These are phyloP conservation scores for Chymomyza costata DNA, from an alignment of 1,140 invertebrate genomes.

Conservation along the genomic window DNA sequence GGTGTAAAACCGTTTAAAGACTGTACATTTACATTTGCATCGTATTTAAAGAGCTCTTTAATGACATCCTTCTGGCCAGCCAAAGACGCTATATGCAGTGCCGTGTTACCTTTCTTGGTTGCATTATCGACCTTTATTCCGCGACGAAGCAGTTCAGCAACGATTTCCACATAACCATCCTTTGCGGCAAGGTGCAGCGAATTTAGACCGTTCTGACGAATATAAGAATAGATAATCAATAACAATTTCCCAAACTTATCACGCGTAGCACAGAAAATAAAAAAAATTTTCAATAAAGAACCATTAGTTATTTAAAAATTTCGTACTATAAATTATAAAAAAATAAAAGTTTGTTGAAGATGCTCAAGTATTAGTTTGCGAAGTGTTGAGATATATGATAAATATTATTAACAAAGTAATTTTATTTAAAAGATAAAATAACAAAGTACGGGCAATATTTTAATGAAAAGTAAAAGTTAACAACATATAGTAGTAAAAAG, in stretches of 20 bases:
- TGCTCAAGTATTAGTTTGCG: too few relatives aligned
- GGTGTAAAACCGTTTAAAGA: slow-evolving; percentile 98
- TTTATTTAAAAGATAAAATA: too few relatives aligned
- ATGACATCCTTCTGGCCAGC: slow-evolving; percentile 97
- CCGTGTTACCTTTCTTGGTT: slow-evolving; percentile 99
- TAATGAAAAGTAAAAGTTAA: too few relatives aligned
- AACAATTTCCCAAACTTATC: slow-evolving; percentile 1
- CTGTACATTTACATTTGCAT: slow-evolving; percentile 97
- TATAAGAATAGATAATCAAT: background rate
- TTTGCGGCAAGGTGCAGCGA: slow-evolving; percentile 98
- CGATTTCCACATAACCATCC: slow-evolving; percentile 97
- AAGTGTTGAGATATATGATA: too few relatives aligned
- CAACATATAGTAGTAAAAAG: too few relatives aligned
- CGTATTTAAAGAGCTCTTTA: slow-evolving; percentile 89
- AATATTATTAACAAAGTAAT: too few relatives aligned
- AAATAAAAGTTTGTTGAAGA: too few relatives aligned
- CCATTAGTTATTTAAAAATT: too few relatives aligned
- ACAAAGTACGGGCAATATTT: too few relatives aligned
- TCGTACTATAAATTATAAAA: too few relatives aligned
- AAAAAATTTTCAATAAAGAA: too few relatives aligned
- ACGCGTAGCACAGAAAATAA: background rate
- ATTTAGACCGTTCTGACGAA: slow-evolving; percentile 94
- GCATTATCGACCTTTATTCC: slow-evolving; percentile 96
- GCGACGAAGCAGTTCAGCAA: slow-evolving; percentile 91
- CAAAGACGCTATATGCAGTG: slow-evolving; percentile 98